Conservation (phyloP, 30 jellyfish, hydroid and myxozoan species). For the Hydractinia symbiolongicarpus region DNA sequence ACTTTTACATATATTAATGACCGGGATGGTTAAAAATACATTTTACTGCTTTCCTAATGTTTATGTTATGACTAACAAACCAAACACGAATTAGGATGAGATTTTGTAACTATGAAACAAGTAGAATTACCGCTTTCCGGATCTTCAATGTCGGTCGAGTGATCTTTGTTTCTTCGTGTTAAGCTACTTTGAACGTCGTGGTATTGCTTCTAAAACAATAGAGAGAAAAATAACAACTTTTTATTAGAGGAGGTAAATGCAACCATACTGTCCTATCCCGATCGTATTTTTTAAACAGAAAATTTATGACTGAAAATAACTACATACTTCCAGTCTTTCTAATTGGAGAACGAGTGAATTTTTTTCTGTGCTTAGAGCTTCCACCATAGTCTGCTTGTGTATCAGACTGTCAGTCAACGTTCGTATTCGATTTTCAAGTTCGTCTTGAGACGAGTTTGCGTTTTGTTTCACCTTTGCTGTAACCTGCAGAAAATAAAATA, state of each 20-base stretch:
- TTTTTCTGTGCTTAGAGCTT: constrained; percentile 88
- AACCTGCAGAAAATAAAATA: constrained; percentile 41
- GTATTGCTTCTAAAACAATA: constrained; percentile 28
- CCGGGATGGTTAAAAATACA: no score
- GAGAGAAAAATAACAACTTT: no score
- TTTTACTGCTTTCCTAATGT: no score
- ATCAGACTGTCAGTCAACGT: constrained; percentile 82
- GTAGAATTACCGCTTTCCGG: background rate
- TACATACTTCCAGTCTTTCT: constrained; percentile 72
- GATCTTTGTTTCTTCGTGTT: constrained; percentile 16
- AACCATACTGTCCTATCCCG: no score
- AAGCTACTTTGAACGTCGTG: constrained; percentile 24
- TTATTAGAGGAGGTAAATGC: no score
- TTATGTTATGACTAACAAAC: no score
- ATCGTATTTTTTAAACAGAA: background rate
- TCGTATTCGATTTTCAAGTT: constrained; percentile 76
- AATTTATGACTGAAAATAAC: background rate
- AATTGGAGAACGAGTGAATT: constrained; percentile 75
- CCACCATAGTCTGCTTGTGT: constrained; percentile 79
- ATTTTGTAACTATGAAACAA: no score
- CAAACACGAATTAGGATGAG: no score
- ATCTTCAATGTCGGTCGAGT: constrained; percentile 24
- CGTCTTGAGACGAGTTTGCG: constrained; percentile 77
- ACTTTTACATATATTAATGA: no score
- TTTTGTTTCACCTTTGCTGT: constrained; percentile 30